Conservation (phyloP, 2,113 vertebrate species). For the Leucopsar rothschildi region DNA sequence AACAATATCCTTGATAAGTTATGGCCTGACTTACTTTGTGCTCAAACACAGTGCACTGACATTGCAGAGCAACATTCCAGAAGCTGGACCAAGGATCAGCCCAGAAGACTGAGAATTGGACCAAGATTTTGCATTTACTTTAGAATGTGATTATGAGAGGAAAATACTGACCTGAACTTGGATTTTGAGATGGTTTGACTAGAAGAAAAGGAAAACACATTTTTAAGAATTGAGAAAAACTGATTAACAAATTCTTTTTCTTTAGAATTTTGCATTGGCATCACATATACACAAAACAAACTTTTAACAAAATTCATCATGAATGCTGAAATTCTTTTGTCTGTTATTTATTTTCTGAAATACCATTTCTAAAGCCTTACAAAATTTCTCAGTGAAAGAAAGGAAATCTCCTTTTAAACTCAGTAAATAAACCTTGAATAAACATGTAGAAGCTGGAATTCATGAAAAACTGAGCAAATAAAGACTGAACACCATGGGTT, state of each 20-base stretch:
- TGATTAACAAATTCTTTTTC: not conserved
- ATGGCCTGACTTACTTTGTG: not conserved
- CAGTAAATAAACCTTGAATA: not conserved
- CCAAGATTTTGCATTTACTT: not conserved
- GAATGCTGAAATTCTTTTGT: not conserved
- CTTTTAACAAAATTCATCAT: not conserved
- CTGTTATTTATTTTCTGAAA: not conserved
- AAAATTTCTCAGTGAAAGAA: not conserved
- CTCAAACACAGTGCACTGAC: not conserved
- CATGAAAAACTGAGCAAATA: not conserved
- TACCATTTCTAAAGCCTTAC: not conserved
- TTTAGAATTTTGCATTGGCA: not conserved
- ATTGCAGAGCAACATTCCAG: not conserved
- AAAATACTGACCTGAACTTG: conserved; percentile 94
- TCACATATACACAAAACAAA: not conserved
- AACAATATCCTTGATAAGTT: not conserved
- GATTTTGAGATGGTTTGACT: conserved; percentile 98
- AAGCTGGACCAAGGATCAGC: not conserved
- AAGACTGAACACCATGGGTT: not conserved
- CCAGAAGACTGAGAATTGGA: not conserved
- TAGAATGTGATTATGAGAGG: not conserved
- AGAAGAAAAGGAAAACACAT: conserved; percentile 67
- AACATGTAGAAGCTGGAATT: not conserved
- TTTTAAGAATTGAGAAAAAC: not conserved
- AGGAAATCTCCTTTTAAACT: not conserved